Evolutionary conservation across 2,888 invertebrate genomes (phyloP).

Genomic region (Oxystoma pomonae): DNA sequence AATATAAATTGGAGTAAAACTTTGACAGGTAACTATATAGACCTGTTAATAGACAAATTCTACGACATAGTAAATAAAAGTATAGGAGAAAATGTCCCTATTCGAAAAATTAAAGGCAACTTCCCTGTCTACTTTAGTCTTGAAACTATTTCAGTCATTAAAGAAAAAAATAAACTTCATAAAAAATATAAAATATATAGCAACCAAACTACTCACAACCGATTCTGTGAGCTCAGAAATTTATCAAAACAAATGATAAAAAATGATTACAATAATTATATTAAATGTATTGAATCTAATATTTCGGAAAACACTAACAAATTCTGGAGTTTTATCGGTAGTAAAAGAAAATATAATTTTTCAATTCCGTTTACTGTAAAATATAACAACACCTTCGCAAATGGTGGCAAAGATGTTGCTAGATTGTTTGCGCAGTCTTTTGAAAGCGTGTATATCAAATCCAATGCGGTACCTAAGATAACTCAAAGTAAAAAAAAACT

Average conservation of each 20-base stretch:
- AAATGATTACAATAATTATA: no score
- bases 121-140: conserved; percentile 1
- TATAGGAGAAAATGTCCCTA: no score
- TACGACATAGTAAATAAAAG: no score
- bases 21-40: no score
- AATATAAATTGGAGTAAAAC: no score
- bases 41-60: no score
- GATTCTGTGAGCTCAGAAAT: neutral
- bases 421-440: no score
- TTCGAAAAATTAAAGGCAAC: neutral
- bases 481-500: neutral
- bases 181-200: neutral
- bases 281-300: no score
- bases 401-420: neutral
- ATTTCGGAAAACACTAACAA: neutral
- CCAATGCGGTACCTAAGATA: neutral
- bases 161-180: conserved; percentile 2
- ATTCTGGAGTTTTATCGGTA: no score
- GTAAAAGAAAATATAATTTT: neutral
- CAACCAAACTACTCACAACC: no score
- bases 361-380: neutral
- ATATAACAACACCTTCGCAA: neutral
- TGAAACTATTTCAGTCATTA: neutral
- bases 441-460: no score
- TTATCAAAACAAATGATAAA: no score